A percentile compares a stretch with the other conserved stretches of the same genome.
Conservation (phyloP, 2,113 vertebrate species). For the Scatophagus argus region DNA sequence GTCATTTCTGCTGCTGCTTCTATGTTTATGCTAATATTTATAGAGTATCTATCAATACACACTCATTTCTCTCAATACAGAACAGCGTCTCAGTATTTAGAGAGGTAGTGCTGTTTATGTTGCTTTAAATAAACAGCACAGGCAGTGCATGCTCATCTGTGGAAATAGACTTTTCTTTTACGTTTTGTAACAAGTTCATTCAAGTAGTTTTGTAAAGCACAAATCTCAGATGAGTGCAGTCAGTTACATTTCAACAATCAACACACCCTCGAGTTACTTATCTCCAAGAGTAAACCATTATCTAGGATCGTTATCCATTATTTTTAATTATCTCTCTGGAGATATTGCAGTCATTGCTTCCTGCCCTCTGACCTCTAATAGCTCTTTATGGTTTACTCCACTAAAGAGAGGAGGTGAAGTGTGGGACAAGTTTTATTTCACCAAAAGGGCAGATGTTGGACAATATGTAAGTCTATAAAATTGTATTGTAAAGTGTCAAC, state of each 20-base stretch:
- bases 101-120: too few species aligned
- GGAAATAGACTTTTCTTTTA: background rate
- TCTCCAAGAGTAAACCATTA: constrained; percentile 20
- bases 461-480: background rate
- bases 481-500: background rate
- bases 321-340: constrained; percentile 15
- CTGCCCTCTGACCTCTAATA: background rate
- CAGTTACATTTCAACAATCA: background rate
- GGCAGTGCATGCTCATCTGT: background rate
- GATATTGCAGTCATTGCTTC: background rate
- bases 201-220: too few species aligned
- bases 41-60: too few species aligned
- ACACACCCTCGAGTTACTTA: background rate
- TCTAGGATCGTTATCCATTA: constrained; percentile 19
- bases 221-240: background rate
- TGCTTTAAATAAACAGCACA: background rate
- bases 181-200: background rate
- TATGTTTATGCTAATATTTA: background rate
- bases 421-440: background rate
- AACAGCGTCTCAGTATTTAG: background rate
- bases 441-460: background rate
- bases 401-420: background rate
- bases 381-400: background rate
- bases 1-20: background rate
- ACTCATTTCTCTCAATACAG: background rate